Base-by-base conservation (phyloP, 1,140 invertebrate species). In the Homalodisca vitripennis region DNA sequence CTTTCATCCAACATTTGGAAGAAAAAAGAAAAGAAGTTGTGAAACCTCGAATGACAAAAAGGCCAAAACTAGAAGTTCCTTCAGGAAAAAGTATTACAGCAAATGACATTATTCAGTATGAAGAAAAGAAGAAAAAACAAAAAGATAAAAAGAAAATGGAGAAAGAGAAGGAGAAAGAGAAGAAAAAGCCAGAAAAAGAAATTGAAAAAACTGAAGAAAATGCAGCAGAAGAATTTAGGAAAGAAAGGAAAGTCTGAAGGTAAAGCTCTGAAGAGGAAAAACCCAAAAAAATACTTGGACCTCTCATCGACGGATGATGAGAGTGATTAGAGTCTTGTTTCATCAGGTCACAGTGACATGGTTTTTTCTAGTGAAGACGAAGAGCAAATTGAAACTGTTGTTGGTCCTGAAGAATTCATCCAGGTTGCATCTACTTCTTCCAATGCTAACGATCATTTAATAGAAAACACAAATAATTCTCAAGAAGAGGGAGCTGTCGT, bases 401-500 rank as follows among this genome's bases (percentile, higher is more conserved):
- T 41, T 41, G 34, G 17, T 17, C 6, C 6, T 41, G 17, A 41
- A 10, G 17, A 6, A 41, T 17, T 41, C 17, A 10, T 41, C 6
- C 6, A 41, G 34, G 34, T 41, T 41, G 6, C 6, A 17, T 41
- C 6, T 6, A 41, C 17, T 41, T 41, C 6, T 41, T 41, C 17
- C 17, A 41, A 17, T 41, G 34, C 17, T 17, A 41, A 10, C 6
- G 34, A 41, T 10, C 34, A 41, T 10, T 41, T 6, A 6, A 17
- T 41, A 10, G 34, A 10, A 41, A 10, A 6, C 34, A 41, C 6
- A 41, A 41, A 41, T 41, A 17, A 41, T 41, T 10, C 6, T 17
- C 17, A 68, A 6, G 26, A 57, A 14, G 57, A 68, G 22, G 46
- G 30, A 17, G 67, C 67, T 29, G 14, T 13, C 27, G 55, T 68